Evolutionary conservation across 2,888 invertebrate genomes (phyloP).

Genomic region (Drosophila birchii): DNA sequence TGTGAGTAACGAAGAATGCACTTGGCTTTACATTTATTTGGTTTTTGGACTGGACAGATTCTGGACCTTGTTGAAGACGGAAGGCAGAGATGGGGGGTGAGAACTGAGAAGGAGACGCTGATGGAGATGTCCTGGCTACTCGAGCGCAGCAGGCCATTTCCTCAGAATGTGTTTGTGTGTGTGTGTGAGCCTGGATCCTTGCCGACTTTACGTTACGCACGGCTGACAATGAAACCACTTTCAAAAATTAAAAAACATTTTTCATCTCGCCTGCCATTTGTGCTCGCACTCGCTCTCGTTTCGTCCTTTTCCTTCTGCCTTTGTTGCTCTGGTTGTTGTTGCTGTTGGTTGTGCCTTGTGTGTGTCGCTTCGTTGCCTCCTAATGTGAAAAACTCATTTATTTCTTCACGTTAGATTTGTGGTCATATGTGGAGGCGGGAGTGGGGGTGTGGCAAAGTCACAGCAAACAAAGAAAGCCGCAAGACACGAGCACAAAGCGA

Average conservation of each 20-base stretch:
- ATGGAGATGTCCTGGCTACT: constrained; percentile 60
- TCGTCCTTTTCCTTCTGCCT: constrained; percentile 52
- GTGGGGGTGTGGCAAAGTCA: constrained; percentile 3
- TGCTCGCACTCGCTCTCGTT: constrained; percentile 48
- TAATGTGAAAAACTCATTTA: constrained; percentile 80
- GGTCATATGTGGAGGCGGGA: constrained; percentile 58
- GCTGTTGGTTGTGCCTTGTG: constrained; percentile 36
- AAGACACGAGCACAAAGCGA: constrained; percentile 8
- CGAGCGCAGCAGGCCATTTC: constrained; percentile 74
- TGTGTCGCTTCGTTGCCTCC: constrained; percentile 76
- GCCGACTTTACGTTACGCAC: constrained; percentile 80
- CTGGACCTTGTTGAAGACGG: constrained; percentile 24
- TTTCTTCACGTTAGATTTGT: constrained; percentile 77
- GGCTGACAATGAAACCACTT: constrained; percentile 83
- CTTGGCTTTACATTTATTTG: constrained; percentile 20
- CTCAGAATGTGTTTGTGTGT: constrained; percentile 42
- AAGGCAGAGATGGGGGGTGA: not conserved
- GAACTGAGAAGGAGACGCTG: not conserved
- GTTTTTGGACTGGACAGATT: constrained; percentile 17
- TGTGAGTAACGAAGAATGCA: constrained; percentile 86
- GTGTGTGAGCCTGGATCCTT: constrained; percentile 59
- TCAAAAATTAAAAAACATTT: constrained; percentile 84
- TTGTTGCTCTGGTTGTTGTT: constrained; percentile 39
- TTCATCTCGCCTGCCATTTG: constrained; percentile 79
- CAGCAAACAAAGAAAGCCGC: constrained; percentile 31